Base-by-base conservation (phyloP, 2,888 invertebrate species). In the Bibio marci region DNA sequence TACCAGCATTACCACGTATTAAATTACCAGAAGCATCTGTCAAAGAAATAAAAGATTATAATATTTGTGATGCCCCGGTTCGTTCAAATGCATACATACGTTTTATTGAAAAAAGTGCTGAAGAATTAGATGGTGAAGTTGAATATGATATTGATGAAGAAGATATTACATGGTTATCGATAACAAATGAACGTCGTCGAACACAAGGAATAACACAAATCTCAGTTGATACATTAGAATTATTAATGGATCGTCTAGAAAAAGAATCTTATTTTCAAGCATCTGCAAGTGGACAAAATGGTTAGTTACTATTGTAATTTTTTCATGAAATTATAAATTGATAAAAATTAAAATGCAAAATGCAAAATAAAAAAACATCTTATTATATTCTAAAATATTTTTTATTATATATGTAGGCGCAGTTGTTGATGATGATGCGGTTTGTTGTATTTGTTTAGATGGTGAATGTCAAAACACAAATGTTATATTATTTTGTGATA, bases 121-220 rank as follows among this genome's bases (percentile, higher is more conserved):
- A 95, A 58, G 94, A 95, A 56, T 63, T 95, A 19, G 94, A 95
- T 56, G 90, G 91, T 41, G 87, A 80, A 52, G 76, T 79, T 7
- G 97, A 97, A 59, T 98, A 97, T 66, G 97, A 97, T 64, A 81
- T 95, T 48, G 97, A 98, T 58, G 97, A 97, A 57, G 95, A 97
- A 65, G 97, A 98, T 54, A 82, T 85, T 12, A 86, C 88, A 0
- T 98, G 95, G 95, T 63, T 98, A 43, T 71, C 77, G 27, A 71
- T 88, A 39, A 78, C 92, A 47, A 97, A 98, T 58, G 82, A 86
- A 49, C 72, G 76, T 48, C 70, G 97, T 35, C 67, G 73, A 39
- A 72, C 76, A 31, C 73, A 76, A 38, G 76, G 76, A 2, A 57
- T 87, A 26, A 73, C 77, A 3, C 66, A 74, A 0, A 80, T 97